phyloP scores from a whole-genome alignment of 2,113 vertebrate species.

The Passer domesticus region DNA sequence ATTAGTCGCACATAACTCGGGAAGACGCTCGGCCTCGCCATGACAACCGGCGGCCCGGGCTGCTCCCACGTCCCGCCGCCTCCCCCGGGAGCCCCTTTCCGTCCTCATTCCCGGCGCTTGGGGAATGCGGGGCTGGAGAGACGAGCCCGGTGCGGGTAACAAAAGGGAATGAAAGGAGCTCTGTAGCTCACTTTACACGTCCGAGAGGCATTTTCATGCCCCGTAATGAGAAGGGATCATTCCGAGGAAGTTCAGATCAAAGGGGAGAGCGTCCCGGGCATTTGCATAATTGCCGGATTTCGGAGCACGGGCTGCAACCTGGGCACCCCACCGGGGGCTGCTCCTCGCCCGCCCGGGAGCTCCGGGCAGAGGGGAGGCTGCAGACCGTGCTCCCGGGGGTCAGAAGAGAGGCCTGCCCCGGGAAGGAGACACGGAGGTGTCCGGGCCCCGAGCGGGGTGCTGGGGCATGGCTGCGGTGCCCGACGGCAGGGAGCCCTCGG shows the following conservation, averaged over 20 bases:
- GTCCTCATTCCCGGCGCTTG: neutral
- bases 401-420: neutral
- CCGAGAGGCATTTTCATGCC: conserved; percentile 39
- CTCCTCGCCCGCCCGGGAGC: neutral
- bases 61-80: conserved; percentile 23
- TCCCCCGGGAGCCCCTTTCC: neutral
- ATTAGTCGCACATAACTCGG: conserved; percentile 43
- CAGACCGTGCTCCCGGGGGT: neutral
- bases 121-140: neutral
- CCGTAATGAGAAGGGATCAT: conserved; percentile 4
- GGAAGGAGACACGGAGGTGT: neutral
- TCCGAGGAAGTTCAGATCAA: conserved; percentile 56
- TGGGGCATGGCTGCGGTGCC: neutral
- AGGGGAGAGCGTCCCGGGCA: neutral
- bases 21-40: conserved; percentile 25
- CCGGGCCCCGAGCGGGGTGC: neutral
- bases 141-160: neutral
- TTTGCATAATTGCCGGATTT: conserved; percentile 41
- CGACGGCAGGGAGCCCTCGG: neutral
- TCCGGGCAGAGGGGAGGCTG: neutral
- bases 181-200: conserved; percentile 14
- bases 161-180: conserved; percentile 35
- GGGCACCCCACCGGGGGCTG: neutral
- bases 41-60: conserved; percentile 40
- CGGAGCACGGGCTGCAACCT: neutral